Evolutionary conservation across 2,888 invertebrate species (phyloP), one percentile per base, ranked within the genome.

Genomic region (Chloroclystis v-ata): DNA sequence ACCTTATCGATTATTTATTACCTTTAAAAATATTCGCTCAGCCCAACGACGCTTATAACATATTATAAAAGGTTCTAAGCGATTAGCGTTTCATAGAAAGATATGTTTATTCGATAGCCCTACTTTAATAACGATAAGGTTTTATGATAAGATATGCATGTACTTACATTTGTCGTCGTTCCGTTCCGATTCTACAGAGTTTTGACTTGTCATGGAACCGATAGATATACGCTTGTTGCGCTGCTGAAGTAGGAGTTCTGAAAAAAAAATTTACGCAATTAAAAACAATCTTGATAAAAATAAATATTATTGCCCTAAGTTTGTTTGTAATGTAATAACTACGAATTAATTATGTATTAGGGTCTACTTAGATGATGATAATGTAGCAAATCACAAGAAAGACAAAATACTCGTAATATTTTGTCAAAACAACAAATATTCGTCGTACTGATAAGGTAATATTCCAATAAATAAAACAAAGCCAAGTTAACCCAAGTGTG

Each of bases 91-190:
- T 33, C 43, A 25, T 38, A 13, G 43, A 43, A 48, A 35, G 6
- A 16, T 40, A 35, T 40, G 6, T 2, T 20, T 41, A 7, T 35
- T 28, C 28, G 6, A 35, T 35, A 20, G 20, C 5, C 20, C 35
- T 35, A 35, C 10, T 20, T 16, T 35, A 35, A 16, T 16, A 24
- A 10, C 20, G 35, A 35, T 35, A 35, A 24, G 10, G 20, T 33
- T 13, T 20, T 6, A 5, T 33, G 35, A 35, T 35, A 11, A 35
- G 20, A 35, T 35, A 35, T n/a, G 4, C 3, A 24, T 1, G 32
- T 47, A 60, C 83, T 77, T 63, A 87, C 87, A 87, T 80, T 87
- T 87, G 58, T 87, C 86, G 47, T 83, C 84, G 51, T 75, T 82
- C 52, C 72, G 71, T 26, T 79, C 80, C 1, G 77, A 78, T 35